Evolutionary conservation across 2,797 vertebrate genomes (phyloP), one percentile per base, ranked within the genome.

Genomic region (Parambassis ranga): DNA sequence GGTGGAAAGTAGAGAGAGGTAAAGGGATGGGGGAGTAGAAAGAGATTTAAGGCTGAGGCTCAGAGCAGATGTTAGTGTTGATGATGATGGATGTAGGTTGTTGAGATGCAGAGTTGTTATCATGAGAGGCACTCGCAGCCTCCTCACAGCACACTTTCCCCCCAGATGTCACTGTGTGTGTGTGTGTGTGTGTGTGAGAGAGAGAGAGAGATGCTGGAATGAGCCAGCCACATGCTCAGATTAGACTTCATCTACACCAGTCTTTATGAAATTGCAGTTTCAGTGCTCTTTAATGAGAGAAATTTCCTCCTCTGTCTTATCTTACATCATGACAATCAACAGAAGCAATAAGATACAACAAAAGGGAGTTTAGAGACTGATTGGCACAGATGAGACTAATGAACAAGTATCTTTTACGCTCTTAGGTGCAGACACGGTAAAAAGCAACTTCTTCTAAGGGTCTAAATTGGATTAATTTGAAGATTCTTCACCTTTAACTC

Each of bases 41-140:
- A 79, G 87, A 89, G 90, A 89, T 89, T 86, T 89, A 90, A 91
- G 77, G 83, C 86, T 79, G 88, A 88, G 90, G 88, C 89, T 92
- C 87, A 77, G 84, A 92, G 90, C 92, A 93, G 92, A 92, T 92
- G 92, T 90, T 93, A 76, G 82, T 78, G 75, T 77, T 92, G 91
- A 93, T 93, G 90, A 93, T 92, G 92, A 93, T 93, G 86, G 90
- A 93, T 93, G 85, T 78, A 81, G 90, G 84, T 89, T 92, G 86
- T 89, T 90, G 87, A 88, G 82, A 90, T 90, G 86, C 88, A 90
- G 88, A 88, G 83, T 86, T 90, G 90, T 90, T 90, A 91, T 91
- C 88, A 86, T 82, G 88, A 92, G 90, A 91, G 85, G 68, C 86
- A 87, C 85, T 83, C 70, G 63, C 82, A 79, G 84, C 75, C 84